phyloP scores from a whole-genome alignment of 2,113 vertebrate genomes.

The Caracal caracal region DNA sequence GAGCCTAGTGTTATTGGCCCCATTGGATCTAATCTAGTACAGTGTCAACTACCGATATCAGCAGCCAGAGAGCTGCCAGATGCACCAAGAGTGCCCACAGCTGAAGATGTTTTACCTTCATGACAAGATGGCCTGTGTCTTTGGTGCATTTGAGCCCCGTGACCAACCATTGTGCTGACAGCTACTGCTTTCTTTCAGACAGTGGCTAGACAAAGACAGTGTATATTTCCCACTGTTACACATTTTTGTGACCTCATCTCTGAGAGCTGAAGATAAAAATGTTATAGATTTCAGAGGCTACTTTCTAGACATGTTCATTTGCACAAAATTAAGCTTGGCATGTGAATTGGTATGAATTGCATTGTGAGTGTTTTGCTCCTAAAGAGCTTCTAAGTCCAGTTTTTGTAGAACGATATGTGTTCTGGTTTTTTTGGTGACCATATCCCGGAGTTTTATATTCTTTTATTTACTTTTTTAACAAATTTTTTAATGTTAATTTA shows the following conservation, averaged over 20 bases:
- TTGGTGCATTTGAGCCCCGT: conserved; percentile 40
- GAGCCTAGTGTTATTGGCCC: not conserved
- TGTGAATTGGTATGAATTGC: not conserved
- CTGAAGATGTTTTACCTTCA: conserved; percentile 57
- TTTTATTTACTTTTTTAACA: no score
- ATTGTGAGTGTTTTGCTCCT: not conserved
- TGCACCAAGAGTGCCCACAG: not conserved
- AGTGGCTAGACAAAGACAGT: not conserved
- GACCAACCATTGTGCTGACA: not conserved
- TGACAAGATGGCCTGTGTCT: conserved; percentile 55
- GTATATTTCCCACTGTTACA: not conserved
- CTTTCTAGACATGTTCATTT: not conserved
- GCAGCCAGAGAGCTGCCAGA: conserved; percentile 56
- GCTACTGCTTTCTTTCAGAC: not conserved
- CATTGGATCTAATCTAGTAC: no score
- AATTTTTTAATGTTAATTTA: no score
- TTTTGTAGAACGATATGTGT: not conserved
- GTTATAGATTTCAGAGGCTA: not conserved
- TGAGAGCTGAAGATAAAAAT: not conserved
- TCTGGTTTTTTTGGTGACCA: not conserved
- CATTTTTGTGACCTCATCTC: not conserved
- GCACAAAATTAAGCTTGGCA: no score
- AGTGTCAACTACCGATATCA: conserved; percentile 31
- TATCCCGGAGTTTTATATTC: not conserved
- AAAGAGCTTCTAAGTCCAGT: not conserved